Base-by-base conservation (phyloP, 1,140 invertebrate species). In the Semibalanus balanoides region DNA sequence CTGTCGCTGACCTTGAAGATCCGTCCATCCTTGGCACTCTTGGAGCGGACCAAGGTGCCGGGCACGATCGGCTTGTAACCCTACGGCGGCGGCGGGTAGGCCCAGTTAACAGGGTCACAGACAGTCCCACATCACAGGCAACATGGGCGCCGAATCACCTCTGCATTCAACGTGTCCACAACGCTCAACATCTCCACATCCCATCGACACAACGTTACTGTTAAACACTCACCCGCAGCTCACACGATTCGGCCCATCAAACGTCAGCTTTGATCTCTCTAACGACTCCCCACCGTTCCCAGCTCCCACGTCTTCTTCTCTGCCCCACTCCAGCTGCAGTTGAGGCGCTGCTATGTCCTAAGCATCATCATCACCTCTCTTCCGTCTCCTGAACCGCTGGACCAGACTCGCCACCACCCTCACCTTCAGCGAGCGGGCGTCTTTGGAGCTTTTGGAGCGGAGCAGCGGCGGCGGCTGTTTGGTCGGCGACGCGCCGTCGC, bases 361-460 rank as follows among this genome's bases (percentile, higher is more conserved):
- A n/a, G n/a, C n/a, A n/a, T n/a, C n/a, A n/a, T n/a, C n/a, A n/a
- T n/a, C n/a, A n/a, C n/a, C n/a, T n/a, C n/a, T n/a, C n/a, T n/a
- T n/a, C n/a, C n/a, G n/a, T n/a, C n/a, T n/a, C n/a, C n/a, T n/a
- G n/a, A n/a, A n/a, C n/a, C n/a, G n/a, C n/a, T n/a, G n/a, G n/a
- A n/a, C 22, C 51, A 14, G 1, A 1, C 51, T 14, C 51, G 11
- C 22, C 14, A 7, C 11, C 14, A 19, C 51, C 51, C 76, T 64
- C 30, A 77, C 78, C 74, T 79, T 78, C 17, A 74, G 74, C 31
- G 76, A 74, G 51, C 75, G 76, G n/a, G 77, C 76, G 75, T 76
- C 78, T 69, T 76, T 78, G 74, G 78, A 79, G 73, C 79, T 79
- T 69, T 77, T 80, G 28, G 76, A 78, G 75, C 77, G 77, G 31